These are phyloP conservation scores for Homarus americanus DNA, from an alignment of 1,140 invertebrate genomes.

Conservation along the genomic window DNA sequence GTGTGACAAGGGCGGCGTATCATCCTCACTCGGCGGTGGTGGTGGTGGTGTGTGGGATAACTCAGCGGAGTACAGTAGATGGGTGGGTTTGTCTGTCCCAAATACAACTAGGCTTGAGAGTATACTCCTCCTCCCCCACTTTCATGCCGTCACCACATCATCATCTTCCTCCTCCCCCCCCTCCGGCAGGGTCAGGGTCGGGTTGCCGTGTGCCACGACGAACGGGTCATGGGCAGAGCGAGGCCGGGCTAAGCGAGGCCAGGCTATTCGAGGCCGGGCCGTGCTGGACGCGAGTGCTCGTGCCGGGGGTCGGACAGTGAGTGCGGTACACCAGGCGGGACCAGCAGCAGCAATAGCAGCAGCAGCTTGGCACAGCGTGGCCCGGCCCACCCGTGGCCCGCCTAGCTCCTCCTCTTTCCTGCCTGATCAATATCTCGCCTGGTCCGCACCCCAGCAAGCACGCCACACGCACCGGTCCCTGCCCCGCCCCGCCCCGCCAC, in stretches of 20 bases:
- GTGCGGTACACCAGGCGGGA: not conserved
- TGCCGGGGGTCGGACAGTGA: not conserved
- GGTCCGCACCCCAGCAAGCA: conserved; percentile 31
- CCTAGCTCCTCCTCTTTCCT: conserved; percentile 34
- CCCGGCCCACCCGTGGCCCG: conserved; percentile 22
- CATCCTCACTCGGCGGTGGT: not conserved
- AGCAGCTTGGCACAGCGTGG: not conserved
- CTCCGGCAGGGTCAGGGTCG: conserved; percentile 22
- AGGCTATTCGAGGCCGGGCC: no score
- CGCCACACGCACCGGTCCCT: not conserved
- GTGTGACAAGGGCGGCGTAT: not conserved
- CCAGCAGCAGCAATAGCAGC: not conserved
- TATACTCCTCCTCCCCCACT: not conserved
- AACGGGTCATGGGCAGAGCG: conserved; percentile 19
- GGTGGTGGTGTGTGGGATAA: not conserved
- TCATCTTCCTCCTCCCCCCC: conserved; percentile 22
- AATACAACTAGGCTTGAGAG: not conserved
- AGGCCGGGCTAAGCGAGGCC: not conserved
- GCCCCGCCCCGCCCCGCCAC: conserved; percentile 18
- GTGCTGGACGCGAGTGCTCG: not conserved
- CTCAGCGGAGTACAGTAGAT: no score
- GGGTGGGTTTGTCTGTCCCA: not conserved
- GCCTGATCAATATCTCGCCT: conserved; percentile 33
- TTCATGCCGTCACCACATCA: not conserved
- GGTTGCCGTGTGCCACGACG: not conserved